phyloP scores from a whole-genome alignment of 2,797 vertebrate species.

The Eutrigla gurnardus region DNA sequence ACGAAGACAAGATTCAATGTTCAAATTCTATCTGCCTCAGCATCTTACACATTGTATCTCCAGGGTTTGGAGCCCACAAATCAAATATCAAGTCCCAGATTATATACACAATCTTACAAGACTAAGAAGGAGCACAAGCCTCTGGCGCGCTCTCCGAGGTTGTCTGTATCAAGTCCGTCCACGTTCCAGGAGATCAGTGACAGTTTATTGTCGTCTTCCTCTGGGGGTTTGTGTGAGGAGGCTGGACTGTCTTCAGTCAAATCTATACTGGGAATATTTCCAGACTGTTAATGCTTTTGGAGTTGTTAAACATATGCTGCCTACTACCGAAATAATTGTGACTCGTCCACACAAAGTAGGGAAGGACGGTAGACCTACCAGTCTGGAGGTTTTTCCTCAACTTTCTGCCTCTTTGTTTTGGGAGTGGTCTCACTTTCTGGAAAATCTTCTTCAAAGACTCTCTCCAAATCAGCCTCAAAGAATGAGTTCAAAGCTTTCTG shows the following conservation, averaged over 20 bases:
- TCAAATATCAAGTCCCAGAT: not conserved
- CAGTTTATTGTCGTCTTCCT: conserved; percentile 84
- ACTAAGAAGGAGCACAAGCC: conserved; percentile 90
- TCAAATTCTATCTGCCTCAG: not conserved
- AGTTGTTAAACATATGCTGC: not conserved
- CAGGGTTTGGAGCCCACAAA: not conserved
- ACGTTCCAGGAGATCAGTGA: conserved; percentile 95
- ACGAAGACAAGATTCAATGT: conserved; percentile 15
- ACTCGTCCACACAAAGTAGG: not conserved
- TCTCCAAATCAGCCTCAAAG: conserved; percentile 87
- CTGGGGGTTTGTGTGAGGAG: conserved; percentile 52
- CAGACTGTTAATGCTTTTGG: not conserved
- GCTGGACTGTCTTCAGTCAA: conserved; percentile 86
- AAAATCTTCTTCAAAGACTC: conserved; percentile 75
- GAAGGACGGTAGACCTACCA: conserved; percentile 53
- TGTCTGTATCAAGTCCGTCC: conserved; percentile 90
- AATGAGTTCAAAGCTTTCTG: conserved; percentile 91
- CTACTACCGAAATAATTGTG: too few species aligned
- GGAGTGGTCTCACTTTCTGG: conserved; percentile 35
- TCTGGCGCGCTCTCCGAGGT: conserved; percentile 87
- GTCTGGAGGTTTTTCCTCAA: conserved; percentile 41
- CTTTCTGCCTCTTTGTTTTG: conserved; percentile 67
- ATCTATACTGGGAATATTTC: conserved; percentile 87
- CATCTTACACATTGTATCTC: not conserved
- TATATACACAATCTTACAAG: conserved; percentile 86